Evolutionary conservation across 2,888 invertebrate genomes (phyloP), one percentile per base, ranked within the genome.

Genomic region (Zhengitettix transpicula): DNA sequence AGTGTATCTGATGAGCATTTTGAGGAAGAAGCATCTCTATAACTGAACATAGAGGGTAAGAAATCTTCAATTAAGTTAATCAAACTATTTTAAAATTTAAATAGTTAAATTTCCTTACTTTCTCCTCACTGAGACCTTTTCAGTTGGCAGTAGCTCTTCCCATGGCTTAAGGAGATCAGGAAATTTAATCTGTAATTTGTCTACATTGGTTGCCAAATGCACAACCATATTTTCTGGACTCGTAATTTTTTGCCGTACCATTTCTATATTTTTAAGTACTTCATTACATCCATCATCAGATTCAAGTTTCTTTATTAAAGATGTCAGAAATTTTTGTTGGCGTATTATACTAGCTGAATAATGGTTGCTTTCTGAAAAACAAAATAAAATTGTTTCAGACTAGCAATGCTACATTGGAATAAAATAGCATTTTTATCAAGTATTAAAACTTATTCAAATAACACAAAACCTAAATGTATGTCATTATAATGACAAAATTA

Each of bases 301-400:
- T 62, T 77, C 78, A 55, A 87, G 69, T 60, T 77, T 76, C 59
- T 81, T 78, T n/a, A 86, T 69, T 15, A 90, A 69, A 10, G 80
- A 76, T 10, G 81, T 82, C 28, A 93, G 76, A 72, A 92, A 92
- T 65, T 80, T 81, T 61, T 85, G 84, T 68, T 93, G 92, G 0
- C 85, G 77, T 15, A 92, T 71, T 66, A 90, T 81, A 55, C 86
- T 85, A 65, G 80, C 78, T 65, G 81, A 78, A 68, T 82, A 81
- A 58, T 82, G 76, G 72, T 91, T 92, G 69, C 84, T 87, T 67
- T 87, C 85, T 78, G 70, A 9, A 68, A 62, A 11, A 15, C n/a
- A 15, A 17, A 53, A n/a, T n/a, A n/a, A n/a, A n/a, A n/a, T n/a
- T n/a, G n/a, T n/a, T 8, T 12, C 17, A 53, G 14, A 53, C n/a